Evolutionary conservation across 2,113 vertebrate genomes (phyloP).

Genomic region (Mobula birostris): DNA sequence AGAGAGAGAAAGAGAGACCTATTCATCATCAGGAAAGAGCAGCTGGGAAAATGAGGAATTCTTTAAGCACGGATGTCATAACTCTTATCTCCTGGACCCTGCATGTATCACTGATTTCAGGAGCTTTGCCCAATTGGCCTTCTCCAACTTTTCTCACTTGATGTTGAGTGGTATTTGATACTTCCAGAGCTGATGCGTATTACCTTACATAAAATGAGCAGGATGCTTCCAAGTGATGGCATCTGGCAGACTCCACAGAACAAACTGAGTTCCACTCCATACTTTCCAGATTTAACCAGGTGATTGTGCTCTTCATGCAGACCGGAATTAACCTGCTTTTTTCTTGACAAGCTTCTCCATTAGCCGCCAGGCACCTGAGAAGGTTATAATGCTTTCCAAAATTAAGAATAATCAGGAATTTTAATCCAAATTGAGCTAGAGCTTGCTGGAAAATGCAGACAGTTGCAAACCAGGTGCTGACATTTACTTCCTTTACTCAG

Average conservation of each 20-base stretch:
- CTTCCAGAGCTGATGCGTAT: background rate
- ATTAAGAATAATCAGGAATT: too few species aligned
- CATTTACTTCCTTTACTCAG: too few species aligned
- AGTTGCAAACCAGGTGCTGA: too few species aligned
- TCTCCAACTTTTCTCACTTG: background rate
- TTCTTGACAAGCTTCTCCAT: background rate
- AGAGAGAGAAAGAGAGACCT: background rate
- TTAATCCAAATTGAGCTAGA: too few species aligned
- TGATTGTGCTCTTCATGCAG: background rate
- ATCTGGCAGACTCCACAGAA: background rate
- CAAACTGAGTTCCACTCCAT: background rate
- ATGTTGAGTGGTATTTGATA: background rate
- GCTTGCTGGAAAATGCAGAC: too few species aligned
- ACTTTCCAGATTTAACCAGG: background rate
- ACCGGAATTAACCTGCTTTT: background rate
- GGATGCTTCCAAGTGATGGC: background rate
- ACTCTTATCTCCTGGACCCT: background rate
- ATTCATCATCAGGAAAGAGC: background rate
- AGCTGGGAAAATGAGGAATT: background rate
- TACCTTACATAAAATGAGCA: background rate
- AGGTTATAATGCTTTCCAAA: too few species aligned
- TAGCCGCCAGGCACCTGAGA: background rate
- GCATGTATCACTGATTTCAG: background rate
- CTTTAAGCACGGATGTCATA: background rate
- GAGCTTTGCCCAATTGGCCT: background rate